Conservation (phyloP, 2,113 vertebrate species). For the Corapipo altera region DNA sequence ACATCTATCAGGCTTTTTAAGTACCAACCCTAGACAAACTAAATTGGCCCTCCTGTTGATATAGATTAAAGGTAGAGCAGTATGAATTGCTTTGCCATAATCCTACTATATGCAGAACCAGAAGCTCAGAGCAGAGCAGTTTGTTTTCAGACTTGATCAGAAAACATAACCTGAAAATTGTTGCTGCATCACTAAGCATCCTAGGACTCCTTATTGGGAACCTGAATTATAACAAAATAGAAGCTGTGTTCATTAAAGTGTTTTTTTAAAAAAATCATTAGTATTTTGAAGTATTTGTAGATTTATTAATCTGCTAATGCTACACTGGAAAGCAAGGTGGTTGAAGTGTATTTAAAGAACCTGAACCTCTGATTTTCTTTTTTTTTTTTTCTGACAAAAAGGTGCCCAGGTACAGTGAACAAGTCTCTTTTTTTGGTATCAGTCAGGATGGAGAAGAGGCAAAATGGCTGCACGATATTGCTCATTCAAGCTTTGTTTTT, state of each 20-base stretch:
- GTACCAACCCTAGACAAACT: constrained; percentile 32
- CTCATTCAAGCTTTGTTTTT: not conserved
- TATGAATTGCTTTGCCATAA: constrained; percentile 62
- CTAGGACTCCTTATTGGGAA: not conserved
- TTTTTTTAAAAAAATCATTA: not conserved
- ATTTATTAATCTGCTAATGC: not conserved
- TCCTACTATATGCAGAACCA: constrained; percentile 70
- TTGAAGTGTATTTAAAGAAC: not conserved
- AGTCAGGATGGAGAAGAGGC: not conserved
- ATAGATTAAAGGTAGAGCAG: constrained; percentile 62
- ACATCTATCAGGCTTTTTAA: constrained; percentile 30
- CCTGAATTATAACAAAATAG: not conserved
- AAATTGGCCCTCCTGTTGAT: constrained; percentile 60
- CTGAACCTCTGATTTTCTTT: not conserved
- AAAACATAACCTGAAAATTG: constrained; percentile 29
- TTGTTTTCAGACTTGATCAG: constrained; percentile 39
- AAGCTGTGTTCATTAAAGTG: not conserved
- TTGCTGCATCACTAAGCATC: not conserved
- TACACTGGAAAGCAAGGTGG: not conserved
- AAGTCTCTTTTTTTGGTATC: not conserved
- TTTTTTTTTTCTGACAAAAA: not conserved
- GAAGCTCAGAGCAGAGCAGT: constrained; percentile 6
- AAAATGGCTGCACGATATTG: not conserved
- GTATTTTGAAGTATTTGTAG: not conserved
- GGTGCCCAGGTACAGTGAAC: not conserved